A percentile compares a stretch with the other conserved stretches of the same genome.
These are phyloP conservation scores for Catamblyrhynchus diadema DNA, from an alignment of 2,797 vertebrate species.

Conservation along the genomic window DNA sequence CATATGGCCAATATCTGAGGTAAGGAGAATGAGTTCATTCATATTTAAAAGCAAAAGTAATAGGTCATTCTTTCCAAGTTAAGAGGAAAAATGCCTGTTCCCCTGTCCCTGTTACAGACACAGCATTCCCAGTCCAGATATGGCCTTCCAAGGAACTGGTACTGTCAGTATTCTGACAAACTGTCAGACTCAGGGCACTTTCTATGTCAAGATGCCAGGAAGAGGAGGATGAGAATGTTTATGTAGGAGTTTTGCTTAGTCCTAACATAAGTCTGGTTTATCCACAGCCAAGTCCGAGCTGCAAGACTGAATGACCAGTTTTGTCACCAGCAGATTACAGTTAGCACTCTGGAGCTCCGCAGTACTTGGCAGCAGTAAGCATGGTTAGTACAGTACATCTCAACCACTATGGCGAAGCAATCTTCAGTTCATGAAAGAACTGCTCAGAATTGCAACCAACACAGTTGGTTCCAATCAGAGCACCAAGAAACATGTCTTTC, in stretches of 20 bases:
- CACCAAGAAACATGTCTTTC: background rate
- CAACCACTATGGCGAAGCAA: background rate
- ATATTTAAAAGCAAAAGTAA: conserved; percentile 38
- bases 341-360: background rate
- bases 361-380: background rate
- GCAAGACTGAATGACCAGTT: background rate
- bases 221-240: background rate
- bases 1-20: conserved; percentile 48
- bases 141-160: background rate
- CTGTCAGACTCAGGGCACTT: background rate
- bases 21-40: conserved; percentile 23
- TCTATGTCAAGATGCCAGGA: background rate
- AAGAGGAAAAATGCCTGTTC: background rate
- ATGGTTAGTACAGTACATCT: background rate
- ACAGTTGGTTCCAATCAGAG: background rate
- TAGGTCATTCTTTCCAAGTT: background rate
- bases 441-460: background rate
- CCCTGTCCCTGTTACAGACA: background rate
- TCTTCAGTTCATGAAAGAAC: background rate
- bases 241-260: background rate
- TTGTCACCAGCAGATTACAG: background rate
- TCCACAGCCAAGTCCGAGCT: background rate
- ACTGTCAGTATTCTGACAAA: background rate
- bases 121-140: background rate
- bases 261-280: background rate